phyloP scores from a whole-genome alignment of 2,113 vertebrate genomes.

The Ramphastos sulfuratus region DNA sequence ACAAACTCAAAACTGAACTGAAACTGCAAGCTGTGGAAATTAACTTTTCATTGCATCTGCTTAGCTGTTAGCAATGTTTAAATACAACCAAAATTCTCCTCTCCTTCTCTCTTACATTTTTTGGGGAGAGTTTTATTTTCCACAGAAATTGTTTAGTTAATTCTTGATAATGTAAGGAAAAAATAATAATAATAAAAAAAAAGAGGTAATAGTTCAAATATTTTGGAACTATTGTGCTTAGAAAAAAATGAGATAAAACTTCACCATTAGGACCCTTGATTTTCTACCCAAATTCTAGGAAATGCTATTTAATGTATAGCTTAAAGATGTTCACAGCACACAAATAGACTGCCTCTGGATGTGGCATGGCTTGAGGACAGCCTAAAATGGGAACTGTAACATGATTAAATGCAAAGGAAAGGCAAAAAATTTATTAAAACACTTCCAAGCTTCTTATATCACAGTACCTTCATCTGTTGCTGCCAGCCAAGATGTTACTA shows the following conservation, averaged over 20 bases:
- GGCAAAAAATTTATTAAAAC: conserved; percentile 22
- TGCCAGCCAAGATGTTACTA: conserved; percentile 23
- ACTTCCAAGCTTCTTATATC: conserved; percentile 67
- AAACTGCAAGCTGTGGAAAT: background rate
- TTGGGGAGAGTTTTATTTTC: background rate
- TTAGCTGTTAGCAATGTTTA: background rate
- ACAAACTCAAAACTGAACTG: background rate
- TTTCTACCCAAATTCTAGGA: background rate
- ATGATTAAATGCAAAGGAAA: conserved; percentile 16
- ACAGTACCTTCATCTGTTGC: conserved; percentile 27
- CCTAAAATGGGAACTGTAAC: background rate
- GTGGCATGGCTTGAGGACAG: background rate
- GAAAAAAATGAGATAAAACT: background rate
- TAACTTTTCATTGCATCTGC: background rate
- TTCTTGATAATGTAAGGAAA: background rate
- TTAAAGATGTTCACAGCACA: background rate
- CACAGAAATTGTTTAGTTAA: background rate
- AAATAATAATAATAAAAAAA: background rate
- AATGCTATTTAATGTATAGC: background rate
- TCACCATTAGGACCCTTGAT: background rate
- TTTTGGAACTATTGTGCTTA: background rate
- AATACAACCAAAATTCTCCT: background rate
- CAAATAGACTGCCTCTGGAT: background rate
- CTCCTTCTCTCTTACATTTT: background rate
- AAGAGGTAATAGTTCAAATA: background rate